Evolutionary conservation across 2,888 invertebrate genomes (phyloP).

Genomic region (Lydus trimaculatus): DNA sequence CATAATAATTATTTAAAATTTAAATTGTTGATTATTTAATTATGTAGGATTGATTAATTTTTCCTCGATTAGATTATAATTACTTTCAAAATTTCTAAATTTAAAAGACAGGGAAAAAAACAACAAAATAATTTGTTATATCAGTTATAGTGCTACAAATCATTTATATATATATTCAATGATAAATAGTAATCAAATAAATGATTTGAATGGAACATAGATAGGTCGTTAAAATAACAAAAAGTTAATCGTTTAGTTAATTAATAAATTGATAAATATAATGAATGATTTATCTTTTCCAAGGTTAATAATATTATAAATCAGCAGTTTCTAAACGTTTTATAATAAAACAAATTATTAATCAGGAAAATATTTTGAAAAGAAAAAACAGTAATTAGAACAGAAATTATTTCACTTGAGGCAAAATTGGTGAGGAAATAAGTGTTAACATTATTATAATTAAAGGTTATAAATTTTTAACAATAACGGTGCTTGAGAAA

Average conservation of each 20-base stretch:
- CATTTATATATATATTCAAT: neutral
- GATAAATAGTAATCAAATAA: neutral
- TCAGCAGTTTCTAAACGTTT: conserved; percentile 5
- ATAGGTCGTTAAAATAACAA: neutral
- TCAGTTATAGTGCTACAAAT: conserved; percentile 1
- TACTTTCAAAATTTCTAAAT: neutral
- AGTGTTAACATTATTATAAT: neutral
- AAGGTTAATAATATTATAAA: conserved; percentile 9
- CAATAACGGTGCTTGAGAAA: neutral
- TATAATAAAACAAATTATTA: neutral
- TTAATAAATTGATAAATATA: conserved; percentile 14
- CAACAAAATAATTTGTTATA: neutral
- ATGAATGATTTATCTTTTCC: conserved; percentile 8
- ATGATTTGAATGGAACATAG: neutral
- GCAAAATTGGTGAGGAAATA: neutral
- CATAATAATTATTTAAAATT: neutral
- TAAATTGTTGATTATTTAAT: conserved; percentile 4
- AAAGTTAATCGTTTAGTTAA: conserved; percentile 13
- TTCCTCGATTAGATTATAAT: neutral
- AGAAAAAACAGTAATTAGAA: neutral
- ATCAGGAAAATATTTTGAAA: neutral
- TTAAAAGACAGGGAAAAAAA: neutral
- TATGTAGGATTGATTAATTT: conserved; percentile 2
- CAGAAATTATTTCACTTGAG: neutral
- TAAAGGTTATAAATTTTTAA: neutral